Evolutionary conservation across 2,797 vertebrate genomes (phyloP).

Genomic region (Cossypha polioptera): DNA sequence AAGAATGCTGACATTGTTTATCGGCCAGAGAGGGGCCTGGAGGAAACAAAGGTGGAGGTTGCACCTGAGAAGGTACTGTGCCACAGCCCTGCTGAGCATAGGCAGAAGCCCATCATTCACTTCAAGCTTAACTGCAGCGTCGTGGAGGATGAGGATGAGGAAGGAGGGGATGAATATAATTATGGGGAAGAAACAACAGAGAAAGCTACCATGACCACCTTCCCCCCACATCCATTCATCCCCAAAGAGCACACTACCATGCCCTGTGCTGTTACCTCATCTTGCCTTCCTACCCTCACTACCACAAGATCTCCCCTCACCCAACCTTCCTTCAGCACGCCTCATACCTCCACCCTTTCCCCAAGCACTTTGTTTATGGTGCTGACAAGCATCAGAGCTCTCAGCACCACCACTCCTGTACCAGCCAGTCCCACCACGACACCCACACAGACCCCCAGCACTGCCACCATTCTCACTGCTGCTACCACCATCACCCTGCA

Average conservation of each 20-base stretch:
- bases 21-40: neutral
- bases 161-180: neutral
- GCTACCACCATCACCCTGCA: neutral
- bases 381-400: neutral
- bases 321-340: neutral
- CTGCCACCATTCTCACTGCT: neutral
- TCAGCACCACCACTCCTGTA: neutral
- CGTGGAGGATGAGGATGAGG: fast-evolving
- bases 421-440: neutral
- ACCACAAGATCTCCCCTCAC: neutral
- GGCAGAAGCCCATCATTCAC: neutral
- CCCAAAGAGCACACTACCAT: neutral
- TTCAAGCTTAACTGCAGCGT: neutral
- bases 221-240: neutral
- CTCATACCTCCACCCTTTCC: neutral
- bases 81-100: neutral
- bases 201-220: fast-evolving
- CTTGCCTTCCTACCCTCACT: neutral
- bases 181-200: neutral
- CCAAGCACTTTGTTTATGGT: neutral
- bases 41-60: neutral
- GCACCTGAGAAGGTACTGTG: slow-evolving; percentile 29
- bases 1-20: neutral
- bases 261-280: neutral
- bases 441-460: neutral